These are phyloP conservation scores for Cheilosia vernalis DNA, from an alignment of 2,888 invertebrate genomes.

Conservation along the genomic window DNA sequence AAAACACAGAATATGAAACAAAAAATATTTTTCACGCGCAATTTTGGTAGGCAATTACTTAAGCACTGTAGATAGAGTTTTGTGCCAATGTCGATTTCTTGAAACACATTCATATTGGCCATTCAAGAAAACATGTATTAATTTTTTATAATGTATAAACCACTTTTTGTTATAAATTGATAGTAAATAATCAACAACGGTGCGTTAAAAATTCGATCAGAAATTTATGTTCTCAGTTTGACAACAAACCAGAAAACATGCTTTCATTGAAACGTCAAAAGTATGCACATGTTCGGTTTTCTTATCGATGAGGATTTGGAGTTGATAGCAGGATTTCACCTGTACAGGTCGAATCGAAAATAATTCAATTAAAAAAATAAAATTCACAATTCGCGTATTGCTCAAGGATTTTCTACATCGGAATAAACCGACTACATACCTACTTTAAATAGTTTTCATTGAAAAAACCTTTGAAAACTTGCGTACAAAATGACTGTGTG, in stretches of 20 bases:
- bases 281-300: slow-evolving; percentile 22
- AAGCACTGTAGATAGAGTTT: slow-evolving; percentile 83
- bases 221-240: slow-evolving; percentile 37
- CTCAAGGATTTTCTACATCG: too few species aligned
- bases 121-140: slow-evolving; percentile 74
- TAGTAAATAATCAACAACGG: slow-evolving; percentile 24
- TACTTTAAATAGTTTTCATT: background rate
- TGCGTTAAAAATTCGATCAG: slow-evolving; percentile 19
- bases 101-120: slow-evolving; percentile 80
- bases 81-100: slow-evolving; percentile 81
- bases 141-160: slow-evolving; percentile 76
- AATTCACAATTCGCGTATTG: too few species aligned
- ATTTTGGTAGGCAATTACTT: slow-evolving; percentile 77
- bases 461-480: background rate
- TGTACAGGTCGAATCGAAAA: background rate
- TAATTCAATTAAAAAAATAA: too few species aligned
- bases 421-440: too few species aligned
- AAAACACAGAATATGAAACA: slow-evolving; percentile 56
- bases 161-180: slow-evolving; percentile 17
- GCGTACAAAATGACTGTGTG: background rate
- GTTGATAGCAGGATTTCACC: background rate
- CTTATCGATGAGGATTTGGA: background rate
- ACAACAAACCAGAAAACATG: slow-evolving; percentile 42
- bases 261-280: slow-evolving; percentile 49
- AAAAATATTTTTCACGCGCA: background rate